These are phyloP conservation scores for Forbesichthys agassizii DNA, from an alignment of 2,113 vertebrate species.

Conservation along the genomic window DNA sequence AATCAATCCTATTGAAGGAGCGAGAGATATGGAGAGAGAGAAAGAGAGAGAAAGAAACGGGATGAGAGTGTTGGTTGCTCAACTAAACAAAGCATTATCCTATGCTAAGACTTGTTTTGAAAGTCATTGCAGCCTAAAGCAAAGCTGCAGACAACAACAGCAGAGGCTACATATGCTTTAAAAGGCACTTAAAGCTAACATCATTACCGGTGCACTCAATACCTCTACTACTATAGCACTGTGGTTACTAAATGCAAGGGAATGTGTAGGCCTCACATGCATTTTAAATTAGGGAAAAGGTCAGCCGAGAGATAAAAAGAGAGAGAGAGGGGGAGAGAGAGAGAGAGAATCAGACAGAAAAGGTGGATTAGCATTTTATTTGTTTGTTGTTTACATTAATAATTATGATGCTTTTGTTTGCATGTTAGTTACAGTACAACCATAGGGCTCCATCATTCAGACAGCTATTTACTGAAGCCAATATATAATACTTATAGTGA, in stretches of 20 bases:
- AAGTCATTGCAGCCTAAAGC: slow-evolving; percentile 37
- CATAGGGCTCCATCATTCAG: slow-evolving; percentile 44
- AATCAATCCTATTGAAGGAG: slow-evolving; percentile 67
- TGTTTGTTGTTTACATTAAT: neutral
- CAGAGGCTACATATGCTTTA: slow-evolving; percentile 37
- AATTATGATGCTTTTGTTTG: neutral
- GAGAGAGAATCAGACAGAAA: slow-evolving; percentile 13
- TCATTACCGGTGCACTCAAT: slow-evolving; percentile 45
- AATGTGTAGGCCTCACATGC: slow-evolving; percentile 19
- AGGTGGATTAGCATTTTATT: neutral
- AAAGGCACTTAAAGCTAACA: slow-evolving; percentile 62
- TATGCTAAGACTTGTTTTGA: slow-evolving; percentile 42
- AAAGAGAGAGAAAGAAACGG: slow-evolving; percentile 15
- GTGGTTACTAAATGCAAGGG: slow-evolving; percentile 15
- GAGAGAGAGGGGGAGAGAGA: slow-evolving; percentile 12
- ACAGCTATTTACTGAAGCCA: slow-evolving; percentile 54
- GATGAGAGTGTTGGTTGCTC: slow-evolving; percentile 53
- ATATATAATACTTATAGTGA: slow-evolving; percentile 52
- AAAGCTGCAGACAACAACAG: slow-evolving; percentile 41
- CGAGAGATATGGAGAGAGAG: slow-evolving; percentile 25
- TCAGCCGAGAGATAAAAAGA: slow-evolving; percentile 1
- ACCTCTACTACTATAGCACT: slow-evolving; percentile 19
- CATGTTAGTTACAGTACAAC: slow-evolving; percentile 25
- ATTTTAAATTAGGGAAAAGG: slow-evolving; percentile 6
- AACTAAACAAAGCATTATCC: slow-evolving; percentile 48